Evolutionary conservation across 2,113 vertebrate genomes (phyloP).

Genomic region (Acrocephalus kingi): DNA sequence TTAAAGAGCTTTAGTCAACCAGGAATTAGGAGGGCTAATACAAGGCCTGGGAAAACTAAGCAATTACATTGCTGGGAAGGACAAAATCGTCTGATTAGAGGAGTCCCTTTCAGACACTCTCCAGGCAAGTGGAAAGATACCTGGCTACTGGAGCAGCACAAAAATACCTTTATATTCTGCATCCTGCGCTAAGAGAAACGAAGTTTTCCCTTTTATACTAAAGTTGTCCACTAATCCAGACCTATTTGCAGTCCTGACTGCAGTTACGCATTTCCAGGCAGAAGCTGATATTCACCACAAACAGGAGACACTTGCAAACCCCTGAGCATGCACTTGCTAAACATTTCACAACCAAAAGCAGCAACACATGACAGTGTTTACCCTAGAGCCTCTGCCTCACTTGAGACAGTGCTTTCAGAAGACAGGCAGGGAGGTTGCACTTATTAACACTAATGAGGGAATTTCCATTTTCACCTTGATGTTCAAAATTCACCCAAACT

Average conservation of each 20-base stretch:
- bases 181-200: neutral
- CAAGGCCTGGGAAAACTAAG: neutral
- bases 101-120: neutral
- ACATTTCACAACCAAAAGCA: neutral
- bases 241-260: neutral
- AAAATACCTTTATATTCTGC: neutral
- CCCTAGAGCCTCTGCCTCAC: neutral
- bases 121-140: neutral
- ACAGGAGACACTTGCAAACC: neutral
- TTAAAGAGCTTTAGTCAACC: neutral
- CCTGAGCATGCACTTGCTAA: neutral
- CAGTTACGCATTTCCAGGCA: neutral
- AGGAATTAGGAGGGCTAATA: neutral
- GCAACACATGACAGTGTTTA: neutral
- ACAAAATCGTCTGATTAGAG: neutral
- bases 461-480: neutral
- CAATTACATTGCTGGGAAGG: neutral
- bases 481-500: neutral
- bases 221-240: neutral
- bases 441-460: neutral
- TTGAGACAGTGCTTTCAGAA: neutral
- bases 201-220: neutral
- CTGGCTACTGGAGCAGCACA: neutral
- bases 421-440: neutral
- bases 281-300: neutral